Evolutionary conservation across 1,140 invertebrate genomes (phyloP), one percentile per base, ranked within the genome.

Genomic region (Drosophila erecta): DNA sequence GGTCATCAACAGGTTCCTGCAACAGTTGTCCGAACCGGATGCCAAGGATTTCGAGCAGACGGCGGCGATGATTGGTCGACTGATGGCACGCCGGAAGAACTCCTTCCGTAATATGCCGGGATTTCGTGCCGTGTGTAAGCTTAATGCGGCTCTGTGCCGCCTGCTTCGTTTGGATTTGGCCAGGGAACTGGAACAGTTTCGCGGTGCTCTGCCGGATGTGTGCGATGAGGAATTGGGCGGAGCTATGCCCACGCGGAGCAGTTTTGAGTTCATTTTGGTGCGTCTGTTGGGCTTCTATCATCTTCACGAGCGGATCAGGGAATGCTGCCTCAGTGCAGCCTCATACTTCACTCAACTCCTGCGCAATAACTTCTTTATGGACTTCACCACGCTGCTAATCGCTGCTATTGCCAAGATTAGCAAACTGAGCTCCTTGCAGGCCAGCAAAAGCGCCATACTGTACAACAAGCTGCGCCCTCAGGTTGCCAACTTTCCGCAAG

Each of bases 1-100:
- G 27, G 50, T 38, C 1, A 85, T 91, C 33, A 83, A 90, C 22
- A 65, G 62, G 30, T 91, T 83, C 38, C 51, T 86, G 50, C 69
- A 81, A 43, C 78, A 75, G 38, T 38, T 74, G 20, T 46, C 41
- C 17, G 24, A 54, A 4, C 51, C 56, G 6, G 59, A 73, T 40
- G 47, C 56, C 0, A 24, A 41, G 24, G 85, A 85, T 6, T 91
- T 92, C 8, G 69, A 76, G 11, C 37, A 92, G 15, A 76, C 89
- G 4, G 85, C 90, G 4, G 90, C 90, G 1, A 38, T 92, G 17
- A 73, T 91, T 24, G 83, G 81, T 7, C 67, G 90, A 3, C 58
- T 92, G 0, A 90, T 91, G 77, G 89, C 90, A 6, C 79, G 90
- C 2, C 79, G 90, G 3, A 90, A 92, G 35, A 91, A 85, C 38